phyloP scores from a whole-genome alignment of 1,140 invertebrate species.

The Potamilus streckersoni region DNA sequence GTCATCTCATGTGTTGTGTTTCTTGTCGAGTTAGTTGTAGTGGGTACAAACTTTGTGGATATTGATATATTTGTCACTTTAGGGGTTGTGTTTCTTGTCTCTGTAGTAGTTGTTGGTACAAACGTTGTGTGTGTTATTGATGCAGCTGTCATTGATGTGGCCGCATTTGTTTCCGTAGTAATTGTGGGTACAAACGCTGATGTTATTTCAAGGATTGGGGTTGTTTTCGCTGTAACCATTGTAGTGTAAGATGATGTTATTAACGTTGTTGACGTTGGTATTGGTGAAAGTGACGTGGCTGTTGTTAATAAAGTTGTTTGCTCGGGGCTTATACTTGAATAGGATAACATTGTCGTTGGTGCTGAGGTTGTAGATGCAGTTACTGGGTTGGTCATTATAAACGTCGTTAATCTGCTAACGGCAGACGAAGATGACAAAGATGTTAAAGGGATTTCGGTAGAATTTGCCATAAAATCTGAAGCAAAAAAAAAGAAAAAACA shows the following conservation, averaged over 20 bases:
- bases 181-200: not conserved
- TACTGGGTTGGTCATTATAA: not conserved
- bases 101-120: not conserved
- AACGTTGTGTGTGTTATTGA: not conserved
- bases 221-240: not conserved
- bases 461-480: too few species aligned
- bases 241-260: not conserved
- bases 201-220: not conserved
- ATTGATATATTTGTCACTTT: slow-evolving; percentile 3
- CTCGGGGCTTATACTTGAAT: too few species aligned
- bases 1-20: not conserved
- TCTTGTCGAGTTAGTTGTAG: not conserved
- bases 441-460: too few species aligned
- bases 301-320: not conserved
- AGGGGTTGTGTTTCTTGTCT: not conserved
- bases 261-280: not conserved
- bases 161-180: not conserved
- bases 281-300: not conserved
- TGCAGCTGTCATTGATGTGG: not conserved
- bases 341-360: not conserved
- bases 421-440: too few species aligned
- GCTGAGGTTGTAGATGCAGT: not conserved
- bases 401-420: too few species aligned
- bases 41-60: slow-evolving; percentile 1
- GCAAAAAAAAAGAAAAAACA: too few species aligned